Conservation (phyloP, 2,113 vertebrate genomes). For the Neodontobutis hainanensis region DNA sequence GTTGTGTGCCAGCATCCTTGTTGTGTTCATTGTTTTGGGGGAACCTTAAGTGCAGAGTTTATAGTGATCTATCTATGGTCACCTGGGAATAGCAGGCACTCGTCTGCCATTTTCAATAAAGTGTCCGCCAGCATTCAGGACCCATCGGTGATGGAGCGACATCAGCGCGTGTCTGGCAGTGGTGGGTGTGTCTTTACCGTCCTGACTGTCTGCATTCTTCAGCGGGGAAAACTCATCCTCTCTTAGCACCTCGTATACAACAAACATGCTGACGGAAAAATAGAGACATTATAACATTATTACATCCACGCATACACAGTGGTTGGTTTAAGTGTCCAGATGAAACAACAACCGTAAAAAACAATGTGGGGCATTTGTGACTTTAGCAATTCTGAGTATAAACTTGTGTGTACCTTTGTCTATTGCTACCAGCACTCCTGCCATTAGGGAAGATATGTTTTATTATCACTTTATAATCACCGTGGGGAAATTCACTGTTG, state of each 20-base stretch:
- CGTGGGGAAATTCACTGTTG: too few relatives aligned
- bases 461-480: too few relatives aligned
- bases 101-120: slow-evolving; percentile 92
- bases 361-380: too few relatives aligned
- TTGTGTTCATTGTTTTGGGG: too few relatives aligned
- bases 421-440: too few relatives aligned
- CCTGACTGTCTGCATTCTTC: slow-evolving; percentile 96
- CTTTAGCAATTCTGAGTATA: too few relatives aligned
- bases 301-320: too few relatives aligned
- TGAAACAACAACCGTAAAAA: too few relatives aligned
- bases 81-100: slow-evolving; percentile 94
- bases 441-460: too few relatives aligned
- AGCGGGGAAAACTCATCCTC: slow-evolving; percentile 97
- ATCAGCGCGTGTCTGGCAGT: slow-evolving; percentile 89
- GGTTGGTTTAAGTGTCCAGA: too few relatives aligned
- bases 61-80: slow-evolving; percentile 27
- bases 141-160: slow-evolving; percentile 98
- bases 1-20: too few relatives aligned
- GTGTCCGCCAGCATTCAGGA: slow-evolving; percentile 92
- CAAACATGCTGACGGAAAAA: slow-evolving; percentile 83
- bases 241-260: slow-evolving; percentile 91
- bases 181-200: slow-evolving; percentile 96
- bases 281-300: not conserved
- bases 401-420: too few relatives aligned
- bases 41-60: not conserved